Percentiles rank a stretch among this genome's conserved stretches.
These are phyloP conservation scores for Trematomus loennbergii DNA, from an alignment of 2,113 vertebrate genomes.

Conservation along the genomic window DNA sequence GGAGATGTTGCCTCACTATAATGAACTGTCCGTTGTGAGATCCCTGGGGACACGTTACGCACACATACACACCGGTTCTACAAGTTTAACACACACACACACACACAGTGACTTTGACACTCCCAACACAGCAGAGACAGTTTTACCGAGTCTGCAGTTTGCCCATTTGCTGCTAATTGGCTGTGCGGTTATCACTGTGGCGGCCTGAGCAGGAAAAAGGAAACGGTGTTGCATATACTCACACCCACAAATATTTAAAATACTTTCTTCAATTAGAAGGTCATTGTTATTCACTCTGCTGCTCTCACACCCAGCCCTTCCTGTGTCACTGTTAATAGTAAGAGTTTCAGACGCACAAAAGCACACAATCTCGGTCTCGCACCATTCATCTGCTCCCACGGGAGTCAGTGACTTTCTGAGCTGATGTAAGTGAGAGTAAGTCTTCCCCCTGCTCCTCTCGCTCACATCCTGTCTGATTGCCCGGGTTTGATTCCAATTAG, in stretches of 20 bases:
- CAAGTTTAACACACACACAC: not conserved
- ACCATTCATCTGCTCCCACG: conserved; percentile 44
- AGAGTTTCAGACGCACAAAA: not conserved
- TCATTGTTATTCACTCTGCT: conserved; percentile 24
- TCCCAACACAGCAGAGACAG: conserved; percentile 10
- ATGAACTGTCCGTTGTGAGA: not conserved
- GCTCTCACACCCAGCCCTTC: not conserved
- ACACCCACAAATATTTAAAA: conserved; percentile 31
- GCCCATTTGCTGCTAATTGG: conserved; percentile 27
- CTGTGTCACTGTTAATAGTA: not conserved
- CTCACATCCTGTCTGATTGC: conserved; percentile 28
- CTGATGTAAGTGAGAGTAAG: conserved; percentile 70
- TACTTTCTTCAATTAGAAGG: not conserved
- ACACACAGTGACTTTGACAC: not conserved
- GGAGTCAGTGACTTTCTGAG: conserved; percentile 42
- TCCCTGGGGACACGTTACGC: not conserved
- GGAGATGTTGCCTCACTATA: not conserved
- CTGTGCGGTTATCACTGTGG: conserved; percentile 25
- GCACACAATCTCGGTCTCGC: conserved; percentile 16
- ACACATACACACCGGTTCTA: not conserved
- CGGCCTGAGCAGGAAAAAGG: not conserved
- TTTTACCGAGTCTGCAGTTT: conserved; percentile 17
- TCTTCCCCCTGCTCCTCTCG: conserved; percentile 14
- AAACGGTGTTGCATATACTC: not conserved
- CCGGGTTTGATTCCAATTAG: conserved; percentile 25